Conservation (phyloP, 2,888 invertebrate species). For the Diplazon laetatorius region DNA sequence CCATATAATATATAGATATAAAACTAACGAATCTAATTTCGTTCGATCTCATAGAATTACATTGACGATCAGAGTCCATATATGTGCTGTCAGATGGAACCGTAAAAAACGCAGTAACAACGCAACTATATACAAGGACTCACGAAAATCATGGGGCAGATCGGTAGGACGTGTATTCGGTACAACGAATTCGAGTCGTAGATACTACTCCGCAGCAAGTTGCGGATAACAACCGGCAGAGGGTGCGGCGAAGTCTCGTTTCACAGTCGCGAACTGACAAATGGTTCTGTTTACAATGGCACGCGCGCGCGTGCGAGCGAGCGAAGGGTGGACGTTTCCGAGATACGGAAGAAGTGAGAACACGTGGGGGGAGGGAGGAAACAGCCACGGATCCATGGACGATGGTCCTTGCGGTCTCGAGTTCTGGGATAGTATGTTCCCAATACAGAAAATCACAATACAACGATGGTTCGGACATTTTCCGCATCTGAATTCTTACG, state of each 20-base stretch:
- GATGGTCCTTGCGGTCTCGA: slow-evolving; percentile 31
- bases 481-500: background rate
- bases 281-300: slow-evolving; percentile 76
- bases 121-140: slow-evolving; percentile 33
- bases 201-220: slow-evolving; percentile 19
- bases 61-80: slow-evolving; percentile 8
- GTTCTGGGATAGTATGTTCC: background rate
- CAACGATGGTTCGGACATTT: background rate
- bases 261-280: slow-evolving; percentile 70
- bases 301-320: no score
- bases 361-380: slow-evolving; percentile 8
- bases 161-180: slow-evolving; percentile 42
- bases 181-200: slow-evolving; percentile 52
- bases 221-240: slow-evolving; percentile 45
- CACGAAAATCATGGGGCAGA: slow-evolving; percentile 27
- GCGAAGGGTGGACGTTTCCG: slow-evolving; percentile 50
- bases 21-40: background rate
- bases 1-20: no score
- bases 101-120: slow-evolving; percentile 7
- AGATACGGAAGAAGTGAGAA: slow-evolving; percentile 27
- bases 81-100: background rate
- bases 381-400: slow-evolving; percentile 7
- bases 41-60: background rate
- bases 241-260: slow-evolving; percentile 57
- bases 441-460: slow-evolving; percentile 18